Conservation (phyloP, 2,888 invertebrate genomes). For the Leucophenga montana region DNA sequence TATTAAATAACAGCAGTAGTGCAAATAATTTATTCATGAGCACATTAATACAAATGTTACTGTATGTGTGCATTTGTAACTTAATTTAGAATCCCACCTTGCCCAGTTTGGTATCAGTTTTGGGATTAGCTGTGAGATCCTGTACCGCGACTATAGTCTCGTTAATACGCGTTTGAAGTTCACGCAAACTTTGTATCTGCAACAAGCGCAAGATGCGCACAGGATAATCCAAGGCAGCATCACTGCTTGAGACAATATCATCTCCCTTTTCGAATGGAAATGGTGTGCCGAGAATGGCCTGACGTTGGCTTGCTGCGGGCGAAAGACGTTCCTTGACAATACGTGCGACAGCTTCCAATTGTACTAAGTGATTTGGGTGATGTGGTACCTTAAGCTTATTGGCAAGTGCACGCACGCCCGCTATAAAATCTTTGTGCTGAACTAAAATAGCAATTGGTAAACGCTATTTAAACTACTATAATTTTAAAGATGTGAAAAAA, state of each 20-base stretch:
- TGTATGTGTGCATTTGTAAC: background rate
- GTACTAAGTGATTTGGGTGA: slow-evolving; percentile 86
- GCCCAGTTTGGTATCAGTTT: slow-evolving; percentile 94
- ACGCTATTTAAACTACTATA: too few species aligned
- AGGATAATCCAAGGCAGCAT: slow-evolving; percentile 79
- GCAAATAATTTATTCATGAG: background rate
- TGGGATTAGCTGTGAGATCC: slow-evolving; percentile 94
- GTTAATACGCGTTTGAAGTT: slow-evolving; percentile 93
- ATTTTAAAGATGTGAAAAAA: too few species aligned
- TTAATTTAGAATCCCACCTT: slow-evolving; percentile 83
- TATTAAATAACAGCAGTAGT: slow-evolving; percentile 55
- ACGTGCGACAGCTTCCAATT: slow-evolving; percentile 80
- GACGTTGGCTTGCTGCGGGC: slow-evolving; percentile 73
- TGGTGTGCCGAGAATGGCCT: slow-evolving; percentile 75
- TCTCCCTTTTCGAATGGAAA: slow-evolving; percentile 80
- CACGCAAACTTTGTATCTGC: slow-evolving; percentile 76
- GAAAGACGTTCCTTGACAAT: slow-evolving; percentile 78
- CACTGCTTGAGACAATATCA: slow-evolving; percentile 77
- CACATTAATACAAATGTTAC: background rate
- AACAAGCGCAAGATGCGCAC: slow-evolving; percentile 85
- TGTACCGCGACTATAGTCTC: slow-evolving; percentile 95
- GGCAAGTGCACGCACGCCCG: slow-evolving; percentile 86
- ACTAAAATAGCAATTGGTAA: slow-evolving; percentile 75
- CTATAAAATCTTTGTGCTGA: slow-evolving; percentile 85
- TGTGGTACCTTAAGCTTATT: slow-evolving; percentile 84